phyloP scores from a whole-genome alignment of 1,140 invertebrate species.

The Hyles euphorbiae region DNA sequence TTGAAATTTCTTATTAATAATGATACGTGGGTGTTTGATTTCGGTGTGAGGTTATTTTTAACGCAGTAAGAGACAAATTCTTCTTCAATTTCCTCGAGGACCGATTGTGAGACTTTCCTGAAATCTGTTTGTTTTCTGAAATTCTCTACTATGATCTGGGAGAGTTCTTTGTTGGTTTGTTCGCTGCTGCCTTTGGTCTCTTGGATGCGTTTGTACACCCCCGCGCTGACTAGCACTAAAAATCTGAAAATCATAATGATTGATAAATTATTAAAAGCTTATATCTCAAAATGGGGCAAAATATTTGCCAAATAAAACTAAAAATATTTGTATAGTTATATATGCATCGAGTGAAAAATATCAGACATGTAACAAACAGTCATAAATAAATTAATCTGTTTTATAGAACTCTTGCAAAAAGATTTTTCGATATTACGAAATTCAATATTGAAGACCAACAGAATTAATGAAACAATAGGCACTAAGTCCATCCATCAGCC shows the following conservation, averaged over 20 bases:
- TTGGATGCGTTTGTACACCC: slow-evolving; percentile 88
- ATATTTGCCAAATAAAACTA: not conserved
- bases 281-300: not conserved
- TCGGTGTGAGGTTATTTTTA: slow-evolving; percentile 74
- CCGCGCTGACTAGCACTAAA: slow-evolving; percentile 89
- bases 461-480: too few species aligned
- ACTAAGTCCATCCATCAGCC: too few species aligned
- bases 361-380: too few species aligned
- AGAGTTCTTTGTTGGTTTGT: slow-evolving; percentile 88
- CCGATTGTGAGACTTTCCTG: slow-evolving; percentile 89
- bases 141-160: slow-evolving; percentile 87
- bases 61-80: slow-evolving; percentile 90
- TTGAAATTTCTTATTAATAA: slow-evolving; percentile 92
- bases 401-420: too few species aligned
- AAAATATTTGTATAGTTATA: not conserved
- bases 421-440: too few species aligned
- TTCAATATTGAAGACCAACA: too few species aligned
- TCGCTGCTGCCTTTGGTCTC: slow-evolving; percentile 84
- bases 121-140: slow-evolving; percentile 88
- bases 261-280: too few species aligned
- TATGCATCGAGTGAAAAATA: too few species aligned
- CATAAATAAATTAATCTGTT: too few species aligned
- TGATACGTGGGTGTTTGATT: slow-evolving; percentile 78
- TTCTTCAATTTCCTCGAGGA: slow-evolving; percentile 89
- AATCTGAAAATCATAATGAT: slow-evolving; percentile 72